phyloP scores from a whole-genome alignment of 2,113 vertebrate genomes.

The Camelus dromedarius region DNA sequence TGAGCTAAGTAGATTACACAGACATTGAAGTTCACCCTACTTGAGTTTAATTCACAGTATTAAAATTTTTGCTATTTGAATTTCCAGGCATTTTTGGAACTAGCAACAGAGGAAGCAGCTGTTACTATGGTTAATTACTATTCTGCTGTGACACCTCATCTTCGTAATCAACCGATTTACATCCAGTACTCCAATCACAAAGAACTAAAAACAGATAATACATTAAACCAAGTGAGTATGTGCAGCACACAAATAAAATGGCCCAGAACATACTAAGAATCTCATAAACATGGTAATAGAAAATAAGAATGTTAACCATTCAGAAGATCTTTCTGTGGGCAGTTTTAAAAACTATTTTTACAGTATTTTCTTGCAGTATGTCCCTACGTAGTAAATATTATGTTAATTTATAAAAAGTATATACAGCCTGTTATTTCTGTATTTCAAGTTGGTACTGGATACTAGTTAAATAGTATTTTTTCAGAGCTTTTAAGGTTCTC shows the following conservation, averaged over 20 bases:
- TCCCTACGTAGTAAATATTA: neutral
- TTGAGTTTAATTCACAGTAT: constrained; percentile 43
- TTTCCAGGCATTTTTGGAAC: constrained; percentile 95
- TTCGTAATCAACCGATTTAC: constrained; percentile 96
- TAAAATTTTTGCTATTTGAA: constrained; percentile 54
- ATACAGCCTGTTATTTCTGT: neutral
- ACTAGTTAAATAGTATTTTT: constrained; percentile 8
- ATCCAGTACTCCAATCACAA: constrained; percentile 99
- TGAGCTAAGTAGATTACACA: neutral
- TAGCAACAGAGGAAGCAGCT: constrained; percentile 97
- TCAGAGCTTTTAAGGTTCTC: neutral
- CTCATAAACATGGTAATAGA: neutral
- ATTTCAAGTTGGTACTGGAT: constrained; percentile 26
- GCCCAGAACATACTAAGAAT: neutral
- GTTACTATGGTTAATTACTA: constrained; percentile 99
- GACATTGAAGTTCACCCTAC: neutral
- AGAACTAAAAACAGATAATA: constrained; percentile 97
- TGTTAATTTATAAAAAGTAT: neutral
- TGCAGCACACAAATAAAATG: constrained; percentile 7
- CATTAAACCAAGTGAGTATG: constrained; percentile 93
- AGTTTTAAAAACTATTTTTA: neutral
- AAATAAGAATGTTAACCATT: neutral
- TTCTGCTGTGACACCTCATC: constrained; percentile 94
- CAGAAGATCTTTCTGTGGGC: neutral
- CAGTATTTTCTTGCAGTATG: neutral